Evolutionary conservation across 2,888 invertebrate genomes (phyloP), one percentile per base, ranked within the genome.

Genomic region (Palloptera scutellata): DNA sequence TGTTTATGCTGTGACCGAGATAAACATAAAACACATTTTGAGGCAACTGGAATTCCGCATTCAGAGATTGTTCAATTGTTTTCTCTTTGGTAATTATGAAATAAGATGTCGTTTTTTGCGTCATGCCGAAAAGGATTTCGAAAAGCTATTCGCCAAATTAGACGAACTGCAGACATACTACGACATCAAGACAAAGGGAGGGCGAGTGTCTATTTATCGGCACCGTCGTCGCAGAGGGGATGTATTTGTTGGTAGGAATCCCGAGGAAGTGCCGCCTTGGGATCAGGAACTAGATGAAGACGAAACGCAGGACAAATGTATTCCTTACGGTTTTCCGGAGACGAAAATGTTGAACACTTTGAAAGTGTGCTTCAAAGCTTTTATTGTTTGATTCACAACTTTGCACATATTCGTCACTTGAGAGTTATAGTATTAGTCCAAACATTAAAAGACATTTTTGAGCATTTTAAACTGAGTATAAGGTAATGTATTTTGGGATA

Each of bases 31-130:
- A 70, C 77, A 79, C 53, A 70, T 83, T 1, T 70, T 84, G 71
- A 74, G 74, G 19, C 79, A 83, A 71, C 70, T 83, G 11, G 84
- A 84, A 62, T 81, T 80, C 66, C 79, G 82, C 0, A 77, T 83
- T 60, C 80, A 83, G 63, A 71, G 79, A 52, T 66, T 84, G 1
- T 80, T 77, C 43, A 83, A 83, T 63, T 83, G 83, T 52, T 78
- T 83, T 17, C 59, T 76, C 3, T 78, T 78, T 52, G 78, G 76
- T 3, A 76, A 74, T 15, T 77, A 77, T 67, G 71, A 75, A 62
- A 74, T 80, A 20, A 74, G 79, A 48, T 83, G 83, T 66, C 76
- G 76, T 13, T 83, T 83, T 73, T 68, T 84, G 0, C 68, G 73
- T 6, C 72, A 79, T 58, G 75, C 78, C 6, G 83, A 84, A 4